phyloP scores from a whole-genome alignment of 2,113 vertebrate species.

The Steatornis caripensis region DNA sequence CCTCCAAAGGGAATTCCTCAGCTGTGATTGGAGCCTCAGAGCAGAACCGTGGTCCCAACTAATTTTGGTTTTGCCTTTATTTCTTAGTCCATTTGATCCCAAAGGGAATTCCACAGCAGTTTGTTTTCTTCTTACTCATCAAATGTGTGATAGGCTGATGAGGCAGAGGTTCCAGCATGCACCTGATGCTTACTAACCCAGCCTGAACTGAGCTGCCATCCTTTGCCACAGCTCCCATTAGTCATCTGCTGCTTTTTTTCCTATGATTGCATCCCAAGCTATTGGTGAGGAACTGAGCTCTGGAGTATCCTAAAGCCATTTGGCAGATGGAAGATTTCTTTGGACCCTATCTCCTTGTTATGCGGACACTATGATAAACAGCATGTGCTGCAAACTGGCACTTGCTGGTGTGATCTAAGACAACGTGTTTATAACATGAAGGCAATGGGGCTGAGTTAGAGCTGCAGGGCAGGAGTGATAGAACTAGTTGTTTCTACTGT shows the following conservation, averaged over 20 bases:
- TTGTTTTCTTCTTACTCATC: background rate
- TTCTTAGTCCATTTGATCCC: background rate
- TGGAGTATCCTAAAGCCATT: background rate
- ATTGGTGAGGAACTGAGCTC: background rate
- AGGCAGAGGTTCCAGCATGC: background rate
- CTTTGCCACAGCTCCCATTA: background rate
- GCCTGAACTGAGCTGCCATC: background rate
- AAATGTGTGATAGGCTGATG: background rate
- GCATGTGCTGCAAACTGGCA: background rate
- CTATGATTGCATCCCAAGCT: background rate
- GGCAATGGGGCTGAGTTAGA: background rate
- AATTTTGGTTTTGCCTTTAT: background rate
- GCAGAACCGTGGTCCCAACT: background rate
- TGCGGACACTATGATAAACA: background rate
- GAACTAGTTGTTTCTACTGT: background rate
- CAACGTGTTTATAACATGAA: background rate
- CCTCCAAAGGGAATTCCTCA: background rate
- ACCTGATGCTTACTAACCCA: background rate
- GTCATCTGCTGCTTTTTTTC: slow-evolving; percentile 11
- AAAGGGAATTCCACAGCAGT: background rate
- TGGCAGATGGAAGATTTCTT: slow-evolving; percentile 2
- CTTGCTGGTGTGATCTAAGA: background rate
- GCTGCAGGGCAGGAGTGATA: background rate
- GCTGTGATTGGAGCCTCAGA: background rate
- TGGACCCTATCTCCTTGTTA: background rate